Evolutionary conservation across 2,888 invertebrate species (phyloP), one percentile per base, ranked within the genome.

Genomic region (Orthosia gracilis): DNA sequence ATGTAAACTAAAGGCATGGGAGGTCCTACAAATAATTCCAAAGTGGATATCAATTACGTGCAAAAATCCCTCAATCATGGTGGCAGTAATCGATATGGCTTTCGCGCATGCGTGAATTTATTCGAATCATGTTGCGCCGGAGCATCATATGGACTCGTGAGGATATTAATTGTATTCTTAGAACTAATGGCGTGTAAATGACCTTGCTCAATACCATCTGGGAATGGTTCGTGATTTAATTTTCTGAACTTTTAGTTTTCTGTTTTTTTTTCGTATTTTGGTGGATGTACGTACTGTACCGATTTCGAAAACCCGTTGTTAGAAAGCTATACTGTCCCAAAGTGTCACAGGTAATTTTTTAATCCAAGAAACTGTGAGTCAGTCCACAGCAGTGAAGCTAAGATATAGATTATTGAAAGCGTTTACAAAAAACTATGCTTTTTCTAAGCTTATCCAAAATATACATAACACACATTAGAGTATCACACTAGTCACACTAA

Each of bases 1-100:
- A 18, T 9, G 40, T 31, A 21, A n/a, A 45, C 21, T 49, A 1
- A 57, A 40, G 4, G 21, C 17, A 57, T 54, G 66, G 11, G 12
- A 2, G 80, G 49, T 66, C 62, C 15, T 45, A 49, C 1, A 40
- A 71, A 71, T 50, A 15, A 52, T 62, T 79, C 26, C 26, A 15
- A 80, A 66, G 55, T 79, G 50, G 17, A 15, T 55, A 57, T 50
- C 45, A 62, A 79, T 77, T 62, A 77, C 74, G 80, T 79, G 77
- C 57, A 65, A 73, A 73, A 80, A 73, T 80, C 49, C 26, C 26
- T 73, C 74, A 73, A 80, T 73, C 40, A 45, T 17, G 52, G 11
- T 40, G 15, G 66, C 18, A 40, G 73, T 66, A 73, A 78, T 80
- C 73, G 55, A 66, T 57, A 66, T 62, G 52, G 2, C 15, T 63